Percentiles rank a stretch among this genome's conserved stretches.
phyloP scores from a whole-genome alignment of 2,797 vertebrate genomes.

The Acanthurus tractus region DNA sequence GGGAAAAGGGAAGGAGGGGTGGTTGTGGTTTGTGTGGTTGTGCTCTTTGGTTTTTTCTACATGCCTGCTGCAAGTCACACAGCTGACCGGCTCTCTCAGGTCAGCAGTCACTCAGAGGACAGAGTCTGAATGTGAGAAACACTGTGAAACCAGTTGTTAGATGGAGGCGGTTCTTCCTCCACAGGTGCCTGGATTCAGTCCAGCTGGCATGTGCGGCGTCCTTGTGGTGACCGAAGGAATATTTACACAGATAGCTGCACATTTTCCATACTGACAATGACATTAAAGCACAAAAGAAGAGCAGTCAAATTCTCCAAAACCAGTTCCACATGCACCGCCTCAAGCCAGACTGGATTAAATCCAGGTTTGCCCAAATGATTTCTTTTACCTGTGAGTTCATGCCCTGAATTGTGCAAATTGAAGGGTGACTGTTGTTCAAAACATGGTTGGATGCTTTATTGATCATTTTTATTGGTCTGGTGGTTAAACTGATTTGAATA shows the following conservation, averaged over 20 bases:
- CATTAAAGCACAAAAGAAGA: not conserved
- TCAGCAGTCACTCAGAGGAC: conserved; percentile 21
- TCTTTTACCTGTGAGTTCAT: not conserved
- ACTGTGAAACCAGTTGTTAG: conserved; percentile 11
- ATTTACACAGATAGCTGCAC: conserved; percentile 37
- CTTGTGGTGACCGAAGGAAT: conserved; percentile 44
- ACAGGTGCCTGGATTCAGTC: conserved; percentile 63
- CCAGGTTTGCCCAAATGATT: conserved; percentile 32
- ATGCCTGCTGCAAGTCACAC: conserved; percentile 35
- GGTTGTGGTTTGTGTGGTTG: conserved; percentile 36
- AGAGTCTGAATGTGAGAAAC: conserved; percentile 26
- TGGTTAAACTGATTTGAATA: conserved; percentile 3
- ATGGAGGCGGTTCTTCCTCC: conserved; percentile 32
- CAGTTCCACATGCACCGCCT: conserved; percentile 13
- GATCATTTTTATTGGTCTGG: not conserved
- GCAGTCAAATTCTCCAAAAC: not conserved
- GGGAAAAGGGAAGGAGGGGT: conserved; percentile 1
- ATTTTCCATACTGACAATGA: conserved; percentile 5
- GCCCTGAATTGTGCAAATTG: not conserved
- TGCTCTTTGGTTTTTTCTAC: conserved; percentile 32
- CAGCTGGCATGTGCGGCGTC: conserved; percentile 51
- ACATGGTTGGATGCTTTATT: not conserved
- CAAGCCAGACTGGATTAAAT: conserved; percentile 54
- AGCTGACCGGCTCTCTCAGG: conserved; percentile 24
- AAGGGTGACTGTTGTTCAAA: not conserved